Conservation (phyloP, 2,797 vertebrate species). For the Sebastes oblongus region DNA sequence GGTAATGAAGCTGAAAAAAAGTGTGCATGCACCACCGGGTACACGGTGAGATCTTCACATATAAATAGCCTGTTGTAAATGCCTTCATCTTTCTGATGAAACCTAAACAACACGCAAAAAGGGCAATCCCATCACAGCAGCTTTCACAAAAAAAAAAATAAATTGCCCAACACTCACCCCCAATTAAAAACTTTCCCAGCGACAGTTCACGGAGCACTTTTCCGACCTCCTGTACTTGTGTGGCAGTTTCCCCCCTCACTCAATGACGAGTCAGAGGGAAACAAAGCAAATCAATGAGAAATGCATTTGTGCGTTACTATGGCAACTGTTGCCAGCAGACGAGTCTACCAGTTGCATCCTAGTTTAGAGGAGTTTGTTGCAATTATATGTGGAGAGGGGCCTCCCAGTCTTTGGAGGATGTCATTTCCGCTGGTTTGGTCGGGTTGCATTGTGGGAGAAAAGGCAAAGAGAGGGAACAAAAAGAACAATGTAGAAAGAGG, state of each 20-base stretch:
- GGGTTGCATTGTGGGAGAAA: neutral
- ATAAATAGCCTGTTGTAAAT: conserved; percentile 58
- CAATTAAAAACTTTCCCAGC: conserved; percentile 70
- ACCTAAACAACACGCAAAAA: conserved; percentile 45
- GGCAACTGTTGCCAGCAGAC: conserved; percentile 63
- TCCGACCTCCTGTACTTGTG: conserved; percentile 20
- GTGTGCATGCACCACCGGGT: conserved; percentile 1
- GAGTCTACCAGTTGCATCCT: conserved; percentile 38
- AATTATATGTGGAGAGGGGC: conserved; percentile 50
- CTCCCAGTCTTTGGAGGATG: neutral
- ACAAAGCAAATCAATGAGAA: conserved; percentile 22
- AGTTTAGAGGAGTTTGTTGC: conserved; percentile 54
- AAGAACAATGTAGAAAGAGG: neutral
- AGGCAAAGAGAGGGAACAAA: neutral
- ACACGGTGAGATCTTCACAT: conserved; percentile 21
- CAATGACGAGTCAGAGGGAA: conserved; percentile 38
- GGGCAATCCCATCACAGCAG: conserved; percentile 36
- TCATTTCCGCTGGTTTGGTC: neutral
- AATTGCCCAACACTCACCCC: conserved; percentile 19
- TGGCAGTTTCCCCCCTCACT: conserved; percentile 39
- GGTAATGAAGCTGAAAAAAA: conserved; percentile 69
- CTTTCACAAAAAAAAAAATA: neutral
- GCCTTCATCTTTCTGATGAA: conserved; percentile 49
- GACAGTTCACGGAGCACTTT: conserved; percentile 42
- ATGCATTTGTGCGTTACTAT: conserved; percentile 58